Evolutionary conservation across 2,113 vertebrate genomes (phyloP).

Genomic region (Melanocharis versteri): DNA sequence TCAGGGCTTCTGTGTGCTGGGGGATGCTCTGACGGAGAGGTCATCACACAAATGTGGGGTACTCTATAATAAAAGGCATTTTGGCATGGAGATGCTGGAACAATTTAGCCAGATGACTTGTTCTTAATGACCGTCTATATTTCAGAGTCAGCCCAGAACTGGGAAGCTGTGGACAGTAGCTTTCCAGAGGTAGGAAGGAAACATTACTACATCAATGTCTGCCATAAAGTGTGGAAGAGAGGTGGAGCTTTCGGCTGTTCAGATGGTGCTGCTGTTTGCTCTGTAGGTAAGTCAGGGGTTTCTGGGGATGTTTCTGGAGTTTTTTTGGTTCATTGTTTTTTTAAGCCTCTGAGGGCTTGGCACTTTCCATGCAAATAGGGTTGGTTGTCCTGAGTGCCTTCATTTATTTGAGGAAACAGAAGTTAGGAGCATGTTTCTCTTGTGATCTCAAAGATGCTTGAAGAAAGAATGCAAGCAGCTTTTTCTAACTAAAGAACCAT

Average conservation of each 20-base stretch:
- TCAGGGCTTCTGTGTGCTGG: neutral
- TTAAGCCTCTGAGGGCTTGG: neutral
- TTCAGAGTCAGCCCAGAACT: conserved; percentile 83
- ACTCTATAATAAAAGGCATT: neutral
- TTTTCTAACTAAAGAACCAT: neutral
- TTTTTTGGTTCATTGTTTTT: neutral
- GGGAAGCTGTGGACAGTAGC: conserved; percentile 85
- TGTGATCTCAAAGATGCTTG: neutral
- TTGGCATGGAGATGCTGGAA: neutral
- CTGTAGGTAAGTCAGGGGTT: conserved; percentile 79
- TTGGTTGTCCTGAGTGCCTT: neutral
- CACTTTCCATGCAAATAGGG: neutral
- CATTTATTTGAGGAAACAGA: neutral
- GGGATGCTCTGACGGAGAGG: neutral
- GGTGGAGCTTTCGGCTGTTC: conserved; percentile 76
- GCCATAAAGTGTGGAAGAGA: conserved; percentile 80
- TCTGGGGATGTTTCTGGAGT: neutral
- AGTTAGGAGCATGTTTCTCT: neutral
- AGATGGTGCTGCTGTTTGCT: conserved; percentile 82
- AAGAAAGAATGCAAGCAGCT: neutral
- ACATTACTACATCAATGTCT: conserved; percentile 88
- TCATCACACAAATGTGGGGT: too few species aligned
- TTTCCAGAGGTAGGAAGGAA: conserved; percentile 56
- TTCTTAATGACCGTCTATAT: neutral
- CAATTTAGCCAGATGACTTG: neutral